Evolutionary conservation across 2,888 invertebrate species (phyloP), one percentile per base, ranked within the genome.

Genomic region (Rhingia campestris): DNA sequence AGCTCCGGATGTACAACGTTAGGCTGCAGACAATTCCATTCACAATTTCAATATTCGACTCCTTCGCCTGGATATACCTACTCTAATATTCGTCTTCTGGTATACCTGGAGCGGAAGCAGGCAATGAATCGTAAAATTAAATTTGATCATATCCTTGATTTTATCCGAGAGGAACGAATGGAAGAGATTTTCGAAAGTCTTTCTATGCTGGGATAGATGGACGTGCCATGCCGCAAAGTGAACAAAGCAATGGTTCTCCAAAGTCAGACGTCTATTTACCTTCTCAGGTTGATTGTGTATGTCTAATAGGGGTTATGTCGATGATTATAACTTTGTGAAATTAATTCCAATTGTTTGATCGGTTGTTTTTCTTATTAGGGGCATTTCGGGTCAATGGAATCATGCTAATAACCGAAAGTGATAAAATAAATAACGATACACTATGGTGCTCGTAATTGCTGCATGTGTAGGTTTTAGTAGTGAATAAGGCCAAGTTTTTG

Each of bases 81-180:
- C 22, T 22, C 22, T 22, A 22, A 22, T 22, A 22, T 22, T 22
- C 22, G 22, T 30, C 10, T 22, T 49, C 4, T 10, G 10, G 4
- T 30, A 49, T 22, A 10, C 49, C 7, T 43, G 45, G 33, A 14
- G 10, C 63, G 53, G 75, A 63, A 75, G 81, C 45, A 69, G 58
- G 51, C 61, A 73, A 73, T 73, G 72, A 73, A 73, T 63, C 72
- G 63, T 73, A 76, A 81, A 75, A 69, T 59, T 69, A 59, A 76
- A 81, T 81, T 70, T 81, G 64, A 76, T 81, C 76, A 76, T 70
- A 80, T 73, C 81, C 81, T 81, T 81, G 70, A 81, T 81, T 81
- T 75, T 37, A 76, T 76, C 59, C 30, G 51, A 58, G 43, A 51
- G 33, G 69, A 33, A 66, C 37, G 12, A 63, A 41, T 54, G 33